Evolutionary conservation across 1,140 invertebrate genomes (phyloP).

Genomic region (Odontomachus brunneus): DNA sequence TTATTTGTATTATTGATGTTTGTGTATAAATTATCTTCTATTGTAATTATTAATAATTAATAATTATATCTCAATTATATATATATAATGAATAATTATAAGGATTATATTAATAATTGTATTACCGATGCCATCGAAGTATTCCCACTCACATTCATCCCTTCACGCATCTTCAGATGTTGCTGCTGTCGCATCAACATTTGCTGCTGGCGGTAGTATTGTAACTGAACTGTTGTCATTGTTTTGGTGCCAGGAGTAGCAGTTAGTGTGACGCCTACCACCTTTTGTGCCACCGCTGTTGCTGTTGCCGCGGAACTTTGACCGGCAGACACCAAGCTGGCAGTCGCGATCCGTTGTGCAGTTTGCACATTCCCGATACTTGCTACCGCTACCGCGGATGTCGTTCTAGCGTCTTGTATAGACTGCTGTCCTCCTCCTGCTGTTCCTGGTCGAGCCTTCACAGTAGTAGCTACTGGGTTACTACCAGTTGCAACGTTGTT

Average conservation of each 20-base stretch:
- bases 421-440: slow-evolving; percentile 51
- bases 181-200: slow-evolving; percentile 83
- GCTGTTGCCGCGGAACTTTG: slow-evolving; percentile 73
- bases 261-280: slow-evolving; percentile 81
- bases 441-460: slow-evolving; percentile 78
- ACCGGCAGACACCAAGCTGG: slow-evolving; percentile 78
- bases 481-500: slow-evolving; percentile 72
- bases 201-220: slow-evolving; percentile 85
- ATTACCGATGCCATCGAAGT: too few relatives aligned
- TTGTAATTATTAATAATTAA: too few relatives aligned
- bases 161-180: slow-evolving; percentile 73
- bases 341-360: slow-evolving; percentile 78
- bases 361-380: slow-evolving; percentile 80
- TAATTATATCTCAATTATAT: too few relatives aligned
- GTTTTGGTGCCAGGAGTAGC: slow-evolving; percentile 82
- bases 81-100: too few relatives aligned
- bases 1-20: too few relatives aligned
- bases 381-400: slow-evolving; percentile 80
- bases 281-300: slow-evolving; percentile 75
- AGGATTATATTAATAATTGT: too few relatives aligned
- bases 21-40: too few relatives aligned
- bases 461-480: slow-evolving; percentile 73
- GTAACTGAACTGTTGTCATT: slow-evolving; percentile 86
- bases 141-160: too few relatives aligned
- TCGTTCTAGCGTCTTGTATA: slow-evolving; percentile 79